Evolutionary conservation across 2,888 invertebrate genomes (phyloP).

Genomic region (Merodon equestris): DNA sequence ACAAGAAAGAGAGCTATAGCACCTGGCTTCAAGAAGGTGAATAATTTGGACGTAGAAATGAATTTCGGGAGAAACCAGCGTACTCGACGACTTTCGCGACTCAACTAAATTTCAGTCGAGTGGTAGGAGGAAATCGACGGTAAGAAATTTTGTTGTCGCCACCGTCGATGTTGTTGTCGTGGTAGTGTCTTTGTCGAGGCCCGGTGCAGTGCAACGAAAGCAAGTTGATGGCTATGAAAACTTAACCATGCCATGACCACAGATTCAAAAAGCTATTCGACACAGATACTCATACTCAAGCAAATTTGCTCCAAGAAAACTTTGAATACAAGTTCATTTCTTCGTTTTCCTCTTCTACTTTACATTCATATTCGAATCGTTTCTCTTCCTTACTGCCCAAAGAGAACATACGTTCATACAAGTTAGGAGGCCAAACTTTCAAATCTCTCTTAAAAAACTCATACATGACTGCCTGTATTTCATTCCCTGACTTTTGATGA

Average conservation of each 20-base stretch:
- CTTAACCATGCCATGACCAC: conserved; percentile 51
- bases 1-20: conserved; percentile 70
- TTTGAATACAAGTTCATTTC: conserved; percentile 31
- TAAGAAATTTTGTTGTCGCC: conserved; percentile 60
- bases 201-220: conserved; percentile 35
- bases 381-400: conserved; percentile 14
- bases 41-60: conserved; percentile 16
- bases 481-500: conserved; percentile 25
- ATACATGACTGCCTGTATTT: conserved; percentile 35
- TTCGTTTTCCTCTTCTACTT: conserved; percentile 22
- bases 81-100: conserved; percentile 79
- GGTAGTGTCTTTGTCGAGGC: conserved; percentile 3
- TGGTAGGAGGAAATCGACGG: conserved; percentile 72
- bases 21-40: conserved; percentile 70
- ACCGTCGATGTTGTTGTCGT: conserved; percentile 31
- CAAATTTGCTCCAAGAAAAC: conserved; percentile 41
- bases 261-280: background rate
- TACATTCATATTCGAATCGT: background rate
- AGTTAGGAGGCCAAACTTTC: background rate
- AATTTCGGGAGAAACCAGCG: conserved; percentile 70
- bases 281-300: conserved; percentile 45
- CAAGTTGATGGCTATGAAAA: conserved; percentile 59
- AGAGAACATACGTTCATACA: too few species aligned
- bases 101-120: conserved; percentile 75
- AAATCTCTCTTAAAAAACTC: conserved; percentile 52